A percentile compares a stretch with the other conserved stretches of the same genome.
These are phyloP conservation scores for Trachops cirrhosus DNA, from an alignment of 2,797 vertebrate genomes.

Conservation along the genomic window DNA sequence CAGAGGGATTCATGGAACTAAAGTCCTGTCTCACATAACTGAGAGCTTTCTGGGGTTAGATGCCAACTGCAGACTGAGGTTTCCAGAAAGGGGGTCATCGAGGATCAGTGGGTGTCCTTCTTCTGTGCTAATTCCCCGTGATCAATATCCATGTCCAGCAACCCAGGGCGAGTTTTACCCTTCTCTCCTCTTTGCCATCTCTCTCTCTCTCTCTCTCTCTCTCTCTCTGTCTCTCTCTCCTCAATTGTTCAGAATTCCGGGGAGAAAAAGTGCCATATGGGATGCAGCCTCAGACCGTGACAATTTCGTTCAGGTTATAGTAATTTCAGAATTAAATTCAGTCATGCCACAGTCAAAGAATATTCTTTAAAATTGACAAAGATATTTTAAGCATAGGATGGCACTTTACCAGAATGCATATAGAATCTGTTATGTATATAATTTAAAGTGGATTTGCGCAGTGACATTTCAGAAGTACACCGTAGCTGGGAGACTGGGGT, in stretches of 20 bases:
- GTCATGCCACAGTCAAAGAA: background rate
- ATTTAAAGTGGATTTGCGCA: background rate
- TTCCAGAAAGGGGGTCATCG: background rate
- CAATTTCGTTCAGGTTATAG: background rate
- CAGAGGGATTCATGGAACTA: background rate
- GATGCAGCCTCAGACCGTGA: background rate
- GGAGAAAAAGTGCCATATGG: background rate
- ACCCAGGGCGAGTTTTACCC: fast-evolving
- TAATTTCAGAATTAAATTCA: background rate
- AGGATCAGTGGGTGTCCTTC: fast-evolving
- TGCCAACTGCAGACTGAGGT: background rate
- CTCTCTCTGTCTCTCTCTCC: background rate
- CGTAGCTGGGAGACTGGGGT: fast-evolving
- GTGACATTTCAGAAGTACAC: background rate
- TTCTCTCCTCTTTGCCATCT: background rate
- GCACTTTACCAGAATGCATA: background rate
- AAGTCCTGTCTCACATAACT: background rate
- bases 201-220: background rate
- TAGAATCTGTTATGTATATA: too few relatives aligned
- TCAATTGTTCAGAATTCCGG: background rate
- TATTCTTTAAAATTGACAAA: background rate
- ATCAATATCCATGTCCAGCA: fast-evolving
- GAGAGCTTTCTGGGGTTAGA: background rate
- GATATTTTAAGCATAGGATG: background rate
- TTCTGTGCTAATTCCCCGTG: background rate